Percentiles rank a stretch among this genome's conserved stretches.
These are phyloP conservation scores for Xiphorhynchus elegans DNA, from an alignment of 2,113 vertebrate genomes.

Conservation along the genomic window DNA sequence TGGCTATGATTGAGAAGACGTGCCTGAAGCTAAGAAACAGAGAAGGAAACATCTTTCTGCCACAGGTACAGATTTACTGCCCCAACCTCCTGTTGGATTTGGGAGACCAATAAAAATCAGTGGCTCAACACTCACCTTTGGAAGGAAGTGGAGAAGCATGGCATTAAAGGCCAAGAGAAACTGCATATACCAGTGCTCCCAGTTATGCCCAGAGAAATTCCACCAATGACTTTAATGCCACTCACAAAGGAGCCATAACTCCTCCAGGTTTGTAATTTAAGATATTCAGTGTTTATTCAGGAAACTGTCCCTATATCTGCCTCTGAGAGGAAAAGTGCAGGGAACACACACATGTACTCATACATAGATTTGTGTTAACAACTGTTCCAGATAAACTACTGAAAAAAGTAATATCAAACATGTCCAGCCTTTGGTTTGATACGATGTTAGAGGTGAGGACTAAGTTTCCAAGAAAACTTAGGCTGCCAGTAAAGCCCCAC, in stretches of 20 bases:
- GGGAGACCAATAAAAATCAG: not conserved
- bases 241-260: not conserved
- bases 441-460: rapidly evolving
- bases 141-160: not conserved
- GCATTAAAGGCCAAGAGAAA: not conserved
- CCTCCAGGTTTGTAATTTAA: not conserved
- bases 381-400: not conserved
- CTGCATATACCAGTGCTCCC: not conserved
- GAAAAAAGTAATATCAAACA: not conserved
- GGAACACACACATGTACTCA: not conserved
- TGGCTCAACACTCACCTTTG: not conserved
- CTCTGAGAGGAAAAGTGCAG: not conserved
- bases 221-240: not conserved
- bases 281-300: not conserved
- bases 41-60: not conserved
- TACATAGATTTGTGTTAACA: not conserved
- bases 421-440: not conserved
- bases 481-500: not conserved
- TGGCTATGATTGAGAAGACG: not conserved
- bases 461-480: not conserved
- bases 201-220: not conserved
- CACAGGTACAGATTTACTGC: not conserved
- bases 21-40: not conserved
- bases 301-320: not conserved
- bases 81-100: not conserved